Percentiles rank a stretch among this genome's conserved stretches.
These are phyloP conservation scores for Heliconius aoede DNA, from an alignment of 2,888 invertebrate genomes.

Conservation along the genomic window DNA sequence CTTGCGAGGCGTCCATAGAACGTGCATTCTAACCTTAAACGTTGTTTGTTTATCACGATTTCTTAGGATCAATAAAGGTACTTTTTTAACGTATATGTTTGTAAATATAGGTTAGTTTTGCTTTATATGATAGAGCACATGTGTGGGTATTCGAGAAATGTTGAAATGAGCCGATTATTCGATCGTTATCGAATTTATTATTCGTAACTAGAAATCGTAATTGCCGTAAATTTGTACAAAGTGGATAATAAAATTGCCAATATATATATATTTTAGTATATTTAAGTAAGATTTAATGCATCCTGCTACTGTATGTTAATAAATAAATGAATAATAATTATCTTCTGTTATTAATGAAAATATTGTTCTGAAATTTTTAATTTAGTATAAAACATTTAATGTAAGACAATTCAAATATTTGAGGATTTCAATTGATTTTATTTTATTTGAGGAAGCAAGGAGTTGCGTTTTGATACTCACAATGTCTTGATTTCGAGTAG, in stretches of 20 bases:
- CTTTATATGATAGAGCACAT: not conserved
- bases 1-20: constrained; percentile 5
- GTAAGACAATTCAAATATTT: not conserved
- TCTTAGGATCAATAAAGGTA: constrained; percentile 16
- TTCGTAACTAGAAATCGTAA: not conserved
- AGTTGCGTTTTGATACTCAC: too few relatives aligned
- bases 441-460: too few relatives aligned
- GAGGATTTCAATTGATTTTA: too few relatives aligned
- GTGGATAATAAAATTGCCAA: not conserved
- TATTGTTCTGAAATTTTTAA: not conserved
- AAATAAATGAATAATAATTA: not conserved
- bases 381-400: too few relatives aligned
- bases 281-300: constrained; percentile 6
- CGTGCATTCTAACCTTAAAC: constrained; percentile 16
- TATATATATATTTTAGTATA: too few relatives aligned
- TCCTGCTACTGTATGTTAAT: not conserved
- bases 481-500: too few relatives aligned
- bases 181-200: constrained; percentile 4
- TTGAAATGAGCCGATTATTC: not conserved
- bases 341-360: not conserved
- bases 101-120: not conserved
- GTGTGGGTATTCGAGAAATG: not conserved
- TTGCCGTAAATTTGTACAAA: not conserved
- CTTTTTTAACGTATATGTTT: not conserved
- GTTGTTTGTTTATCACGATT: constrained; percentile 15